These are phyloP conservation scores for Rhinoptilus africanus DNA, from an alignment of 2,113 vertebrate genomes.

Conservation along the genomic window DNA sequence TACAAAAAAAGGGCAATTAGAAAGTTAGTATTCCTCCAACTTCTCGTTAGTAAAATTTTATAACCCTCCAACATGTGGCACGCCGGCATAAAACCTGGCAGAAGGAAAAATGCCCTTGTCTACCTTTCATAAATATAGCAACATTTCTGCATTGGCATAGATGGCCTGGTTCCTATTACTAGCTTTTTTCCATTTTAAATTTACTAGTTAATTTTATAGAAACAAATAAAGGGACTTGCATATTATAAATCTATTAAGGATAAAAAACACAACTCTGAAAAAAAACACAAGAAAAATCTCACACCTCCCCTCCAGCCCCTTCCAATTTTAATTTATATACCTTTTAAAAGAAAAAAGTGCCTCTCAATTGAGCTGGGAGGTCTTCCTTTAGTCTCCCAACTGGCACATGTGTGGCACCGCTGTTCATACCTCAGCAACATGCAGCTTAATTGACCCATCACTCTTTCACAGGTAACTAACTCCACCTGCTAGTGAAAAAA, in stretches of 20 bases:
- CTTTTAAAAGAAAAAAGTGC: neutral
- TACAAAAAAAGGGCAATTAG: neutral
- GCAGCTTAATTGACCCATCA: neutral
- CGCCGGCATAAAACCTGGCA: constrained; percentile 13
- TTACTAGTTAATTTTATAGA: constrained; percentile 63
- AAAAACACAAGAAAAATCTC: neutral
- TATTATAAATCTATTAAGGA: constrained; percentile 62
- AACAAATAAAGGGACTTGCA: constrained; percentile 50
- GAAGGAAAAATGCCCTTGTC: neutral
- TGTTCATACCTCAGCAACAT: fast-evolving
- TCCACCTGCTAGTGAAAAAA: neutral
- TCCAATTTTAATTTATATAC: constrained; percentile 50
- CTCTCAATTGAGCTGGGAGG: constrained; percentile 16
- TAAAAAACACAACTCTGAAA: neutral
- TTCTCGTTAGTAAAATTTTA: constrained; percentile 56
- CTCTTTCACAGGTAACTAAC: neutral
- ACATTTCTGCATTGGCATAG: neutral
- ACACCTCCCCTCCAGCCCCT: constrained; percentile 36
- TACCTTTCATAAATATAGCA: neutral
- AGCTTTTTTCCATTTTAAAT: constrained; percentile 57
- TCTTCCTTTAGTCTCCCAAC: neutral
- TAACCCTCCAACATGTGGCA: constrained; percentile 57
- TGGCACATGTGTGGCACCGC: neutral
- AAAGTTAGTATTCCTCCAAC: constrained; percentile 41
- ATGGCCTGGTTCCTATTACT: constrained; percentile 46